A percentile compares a stretch with the other conserved stretches of the same genome.
Evolutionary conservation across 2,888 invertebrate genomes (phyloP).

Genomic region (Penaeus monodon): DNA sequence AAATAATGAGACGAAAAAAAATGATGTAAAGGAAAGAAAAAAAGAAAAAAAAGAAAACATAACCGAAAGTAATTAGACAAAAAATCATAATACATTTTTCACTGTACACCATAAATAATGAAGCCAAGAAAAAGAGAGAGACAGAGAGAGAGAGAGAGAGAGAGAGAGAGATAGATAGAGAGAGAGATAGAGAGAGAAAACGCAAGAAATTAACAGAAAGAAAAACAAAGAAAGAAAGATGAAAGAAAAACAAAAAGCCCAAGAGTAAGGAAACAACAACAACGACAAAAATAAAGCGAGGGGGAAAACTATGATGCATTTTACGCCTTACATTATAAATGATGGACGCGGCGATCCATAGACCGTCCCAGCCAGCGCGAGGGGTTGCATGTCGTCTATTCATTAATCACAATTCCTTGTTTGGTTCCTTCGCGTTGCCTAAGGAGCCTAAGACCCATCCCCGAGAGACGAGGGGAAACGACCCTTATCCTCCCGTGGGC

Average conservation of each 20-base stretch:
- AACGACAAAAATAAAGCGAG: background rate
- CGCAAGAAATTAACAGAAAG: background rate
- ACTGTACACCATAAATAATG: too few species aligned
- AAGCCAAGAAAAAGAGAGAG: background rate
- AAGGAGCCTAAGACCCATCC: constrained; percentile 18
- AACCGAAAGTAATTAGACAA: background rate
- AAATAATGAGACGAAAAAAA: too few species aligned
- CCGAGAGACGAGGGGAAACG: background rate
- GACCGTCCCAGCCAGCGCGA: constrained; percentile 5
- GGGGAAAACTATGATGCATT: background rate
- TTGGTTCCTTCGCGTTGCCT: constrained; percentile 31
- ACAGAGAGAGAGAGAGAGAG: background rate
- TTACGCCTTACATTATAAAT: too few species aligned
- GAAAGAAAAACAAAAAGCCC: background rate
- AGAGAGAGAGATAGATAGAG: too few species aligned
- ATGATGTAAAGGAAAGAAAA: background rate
- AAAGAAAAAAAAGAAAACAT: background rate
- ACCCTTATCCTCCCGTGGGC: background rate
- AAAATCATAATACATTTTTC: background rate
- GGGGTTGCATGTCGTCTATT: constrained; percentile 47
- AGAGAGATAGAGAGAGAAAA: background rate
- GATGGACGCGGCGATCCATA: background rate
- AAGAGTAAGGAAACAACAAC: background rate
- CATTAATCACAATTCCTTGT: constrained; percentile 56
- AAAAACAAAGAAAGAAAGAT: background rate